These are phyloP conservation scores for Fregetta grallaria DNA, from an alignment of 2,113 vertebrate species.

Conservation along the genomic window DNA sequence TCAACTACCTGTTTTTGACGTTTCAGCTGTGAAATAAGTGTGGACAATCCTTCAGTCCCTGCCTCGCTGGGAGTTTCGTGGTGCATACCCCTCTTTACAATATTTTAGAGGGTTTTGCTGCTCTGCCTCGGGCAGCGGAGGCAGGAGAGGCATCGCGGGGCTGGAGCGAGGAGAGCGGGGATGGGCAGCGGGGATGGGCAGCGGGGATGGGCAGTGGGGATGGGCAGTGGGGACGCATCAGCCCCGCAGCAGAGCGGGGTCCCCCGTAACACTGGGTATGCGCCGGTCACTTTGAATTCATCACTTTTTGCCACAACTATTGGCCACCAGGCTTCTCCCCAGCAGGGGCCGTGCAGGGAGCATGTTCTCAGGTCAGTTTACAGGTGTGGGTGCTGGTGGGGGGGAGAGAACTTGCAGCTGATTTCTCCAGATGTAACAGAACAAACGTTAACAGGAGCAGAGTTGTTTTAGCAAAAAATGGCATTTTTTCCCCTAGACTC, in stretches of 20 bases:
- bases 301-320: background rate
- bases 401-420: background rate
- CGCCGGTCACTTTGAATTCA: background rate
- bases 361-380: background rate
- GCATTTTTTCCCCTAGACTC: background rate
- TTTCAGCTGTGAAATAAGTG: background rate
- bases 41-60: background rate
- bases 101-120: background rate
- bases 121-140: background rate
- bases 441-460: background rate
- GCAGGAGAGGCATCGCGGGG: rapidly evolving
- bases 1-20: background rate
- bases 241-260: background rate
- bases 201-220: too few relatives aligned
- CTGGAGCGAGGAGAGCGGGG: background rate
- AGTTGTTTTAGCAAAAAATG: background rate
- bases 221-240: rapidly evolving
- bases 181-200: too few relatives aligned
- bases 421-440: background rate
- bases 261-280: background rate
- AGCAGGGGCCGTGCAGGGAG: background rate
- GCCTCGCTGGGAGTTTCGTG: background rate
- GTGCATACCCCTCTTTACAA: rapidly evolving
- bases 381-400: background rate
- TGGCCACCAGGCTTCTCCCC: background rate